A percentile compares a stretch with the other conserved stretches of the same genome.
Conservation (phyloP, 2,888 invertebrate species). For the Trachelus stipa region DNA sequence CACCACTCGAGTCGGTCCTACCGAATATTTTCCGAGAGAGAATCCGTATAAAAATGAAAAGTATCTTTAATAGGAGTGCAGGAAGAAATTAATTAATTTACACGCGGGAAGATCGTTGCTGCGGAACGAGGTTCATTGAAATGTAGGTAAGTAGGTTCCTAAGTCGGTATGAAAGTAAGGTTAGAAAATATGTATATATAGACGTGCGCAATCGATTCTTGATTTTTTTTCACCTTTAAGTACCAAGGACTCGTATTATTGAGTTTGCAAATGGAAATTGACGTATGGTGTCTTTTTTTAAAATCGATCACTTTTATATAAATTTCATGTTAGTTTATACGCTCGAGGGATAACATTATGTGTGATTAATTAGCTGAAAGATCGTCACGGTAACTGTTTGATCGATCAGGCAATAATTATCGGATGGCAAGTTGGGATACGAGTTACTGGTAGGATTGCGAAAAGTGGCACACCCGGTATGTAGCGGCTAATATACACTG, state of each 20-base stretch:
- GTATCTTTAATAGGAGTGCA: neutral
- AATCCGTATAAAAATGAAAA: neutral
- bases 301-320: neutral
- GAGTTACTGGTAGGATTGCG: neutral
- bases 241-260: neutral
- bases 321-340: neutral
- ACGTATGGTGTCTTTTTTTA: neutral
- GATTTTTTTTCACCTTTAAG: neutral
- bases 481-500: neutral
- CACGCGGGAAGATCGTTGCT: neutral
- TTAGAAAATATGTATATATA: neutral
- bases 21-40: neutral
- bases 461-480: neutral
- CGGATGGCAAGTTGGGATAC: neutral
- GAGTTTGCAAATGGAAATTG: neutral
- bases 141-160: neutral
- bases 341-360: neutral
- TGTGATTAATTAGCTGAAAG: neutral
- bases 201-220: neutral
- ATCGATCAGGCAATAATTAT: neutral
- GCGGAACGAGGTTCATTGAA: neutral
- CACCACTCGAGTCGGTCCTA: neutral
- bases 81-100: neutral
- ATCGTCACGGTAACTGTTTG: neutral
- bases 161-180: neutral